A percentile compares a stretch with the other conserved stretches of the same genome.
Conservation (phyloP, 2,113 vertebrate genomes). For the Procavia capensis region DNA sequence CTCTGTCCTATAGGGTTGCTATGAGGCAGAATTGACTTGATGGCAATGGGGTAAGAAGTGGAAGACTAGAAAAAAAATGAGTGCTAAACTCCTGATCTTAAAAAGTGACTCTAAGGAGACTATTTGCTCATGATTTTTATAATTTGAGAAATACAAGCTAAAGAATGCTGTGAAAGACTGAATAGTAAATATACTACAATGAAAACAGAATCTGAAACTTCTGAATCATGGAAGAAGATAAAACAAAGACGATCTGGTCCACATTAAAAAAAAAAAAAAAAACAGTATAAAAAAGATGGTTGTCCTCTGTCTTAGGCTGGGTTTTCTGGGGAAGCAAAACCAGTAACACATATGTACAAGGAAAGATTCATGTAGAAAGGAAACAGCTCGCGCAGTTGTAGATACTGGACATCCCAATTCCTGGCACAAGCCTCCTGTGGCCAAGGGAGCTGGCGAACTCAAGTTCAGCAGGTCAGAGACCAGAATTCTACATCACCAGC, state of each 20-base stretch:
- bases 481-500: too few relatives aligned
- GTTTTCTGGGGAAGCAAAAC: too few relatives aligned
- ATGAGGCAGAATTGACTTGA: too few relatives aligned
- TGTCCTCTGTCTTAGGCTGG: too few relatives aligned
- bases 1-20: too few relatives aligned
- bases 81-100: not conserved
- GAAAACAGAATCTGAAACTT: not conserved
- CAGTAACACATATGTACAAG: too few relatives aligned
- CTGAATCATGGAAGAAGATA: not conserved
- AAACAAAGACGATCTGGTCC: not conserved
- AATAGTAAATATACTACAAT: not conserved
- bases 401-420: too few relatives aligned
- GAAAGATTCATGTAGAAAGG: too few relatives aligned
- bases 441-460: too few relatives aligned
- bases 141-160: not conserved
- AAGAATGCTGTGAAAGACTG: not conserved
- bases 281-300: not conserved
- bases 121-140: not conserved
- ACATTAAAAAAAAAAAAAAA: not conserved
- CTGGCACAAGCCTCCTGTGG: too few relatives aligned
- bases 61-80: not conserved
- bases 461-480: too few relatives aligned
- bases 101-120: not conserved
- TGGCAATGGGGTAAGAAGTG: not conserved
- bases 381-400: too few relatives aligned